A percentile compares a stretch with the other conserved stretches of the same genome.
Evolutionary conservation across 2,888 invertebrate genomes (phyloP).

Genomic region (Arctia plantaginis): DNA sequence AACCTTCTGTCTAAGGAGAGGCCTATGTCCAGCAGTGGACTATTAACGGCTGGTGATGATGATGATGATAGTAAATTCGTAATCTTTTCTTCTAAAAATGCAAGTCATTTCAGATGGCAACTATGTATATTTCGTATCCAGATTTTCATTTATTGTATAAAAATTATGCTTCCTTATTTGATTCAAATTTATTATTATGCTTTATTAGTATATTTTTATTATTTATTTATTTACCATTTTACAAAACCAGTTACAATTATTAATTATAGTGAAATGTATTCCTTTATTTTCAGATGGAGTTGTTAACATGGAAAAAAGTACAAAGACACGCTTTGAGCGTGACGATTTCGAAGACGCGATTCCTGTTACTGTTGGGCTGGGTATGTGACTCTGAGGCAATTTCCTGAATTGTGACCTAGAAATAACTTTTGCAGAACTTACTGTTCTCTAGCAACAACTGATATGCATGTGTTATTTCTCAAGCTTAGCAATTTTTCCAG

Average conservation of each 20-base stretch:
- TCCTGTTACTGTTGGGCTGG: constrained; percentile 60
- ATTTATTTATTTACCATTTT: too few species aligned
- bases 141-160: not conserved
- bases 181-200: too few species aligned
- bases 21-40: too few species aligned
- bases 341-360: constrained; percentile 51
- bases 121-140: not conserved
- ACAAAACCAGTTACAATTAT: too few species aligned
- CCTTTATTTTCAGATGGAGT: constrained; percentile 64
- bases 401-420: not conserved
- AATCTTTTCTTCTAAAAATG: too few species aligned
- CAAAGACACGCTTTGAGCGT: constrained; percentile 60
- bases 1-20: too few species aligned
- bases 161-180: not conserved
- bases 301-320: constrained; percentile 64
- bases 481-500: constrained; percentile 77
- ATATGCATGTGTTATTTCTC: not conserved
- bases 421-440: not conserved
- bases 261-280: not conserved
- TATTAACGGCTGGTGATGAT: too few species aligned
- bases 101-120: too few species aligned
- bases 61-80: too few species aligned
- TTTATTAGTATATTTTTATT: too few species aligned
- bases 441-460: not conserved
- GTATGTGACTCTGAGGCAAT: constrained; percentile 49